Evolutionary conservation across 2,113 vertebrate species (phyloP).

Genomic region (Prionailurus bengalensis): DNA sequence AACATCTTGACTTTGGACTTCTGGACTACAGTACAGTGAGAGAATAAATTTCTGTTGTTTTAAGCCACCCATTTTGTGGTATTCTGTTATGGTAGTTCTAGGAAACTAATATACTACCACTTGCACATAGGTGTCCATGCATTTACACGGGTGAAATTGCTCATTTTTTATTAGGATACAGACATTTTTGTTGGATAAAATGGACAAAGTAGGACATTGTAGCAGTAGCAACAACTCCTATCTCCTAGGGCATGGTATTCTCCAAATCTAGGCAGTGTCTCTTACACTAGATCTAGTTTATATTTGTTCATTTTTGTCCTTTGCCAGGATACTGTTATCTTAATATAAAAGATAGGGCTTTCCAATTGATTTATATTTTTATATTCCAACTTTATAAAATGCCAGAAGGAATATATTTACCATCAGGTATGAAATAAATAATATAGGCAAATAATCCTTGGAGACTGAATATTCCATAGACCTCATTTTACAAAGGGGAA

Average conservation of each 20-base stretch:
- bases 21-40: background rate
- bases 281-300: background rate
- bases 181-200: background rate
- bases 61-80: background rate
- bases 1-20: background rate
- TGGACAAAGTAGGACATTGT: background rate
- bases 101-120: background rate
- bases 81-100: background rate
- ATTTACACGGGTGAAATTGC: background rate
- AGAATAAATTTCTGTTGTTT: background rate
- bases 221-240: no score
- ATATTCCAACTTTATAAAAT: slow-evolving; percentile 30
- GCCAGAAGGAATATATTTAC: background rate
- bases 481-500: background rate
- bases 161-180: background rate
- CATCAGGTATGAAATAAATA: slow-evolving; percentile 31
- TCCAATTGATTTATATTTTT: slow-evolving; percentile 19
- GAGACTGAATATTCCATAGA: background rate
- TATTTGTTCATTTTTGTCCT: background rate
- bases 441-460: background rate
- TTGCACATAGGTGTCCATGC: background rate
- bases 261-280: background rate
- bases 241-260: background rate
- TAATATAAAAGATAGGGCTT: background rate
- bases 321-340: background rate